Percentiles rank a stretch among this genome's conserved stretches.
phyloP scores from a whole-genome alignment of 2,797 vertebrate genomes.

The Spea hammondii region DNA sequence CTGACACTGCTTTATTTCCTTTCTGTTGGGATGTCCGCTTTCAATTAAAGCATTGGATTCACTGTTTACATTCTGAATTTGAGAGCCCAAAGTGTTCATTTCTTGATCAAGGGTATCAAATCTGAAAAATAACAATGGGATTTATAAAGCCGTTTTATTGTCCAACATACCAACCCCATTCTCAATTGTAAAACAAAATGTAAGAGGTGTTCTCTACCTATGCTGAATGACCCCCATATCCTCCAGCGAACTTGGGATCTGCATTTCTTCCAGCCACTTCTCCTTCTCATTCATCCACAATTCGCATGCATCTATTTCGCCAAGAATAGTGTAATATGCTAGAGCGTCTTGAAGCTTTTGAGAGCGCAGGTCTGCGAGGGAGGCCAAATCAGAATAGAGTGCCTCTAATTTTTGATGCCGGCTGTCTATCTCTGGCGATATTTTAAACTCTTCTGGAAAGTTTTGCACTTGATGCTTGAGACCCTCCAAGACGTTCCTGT shows the following conservation, averaged over 20 bases:
- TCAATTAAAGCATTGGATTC: conserved; percentile 84
- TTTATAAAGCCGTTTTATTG: not conserved
- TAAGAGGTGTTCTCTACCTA: conserved; percentile 70
- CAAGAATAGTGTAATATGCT: conserved; percentile 88
- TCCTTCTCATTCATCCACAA: conserved; percentile 96
- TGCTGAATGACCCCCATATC: conserved; percentile 93
- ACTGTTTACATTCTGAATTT: conserved; percentile 81
- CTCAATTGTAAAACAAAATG: not conserved
- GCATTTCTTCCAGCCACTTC: conserved; percentile 86
- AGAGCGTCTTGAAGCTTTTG: conserved; percentile 85
- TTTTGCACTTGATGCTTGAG: conserved; percentile 77
- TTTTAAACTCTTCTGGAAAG: conserved; percentile 83
- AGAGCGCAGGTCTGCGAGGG: conserved; percentile 78
- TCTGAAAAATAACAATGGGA: conserved; percentile 63
- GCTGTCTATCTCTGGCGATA: conserved; percentile 82
- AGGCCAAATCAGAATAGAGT: conserved; percentile 80
- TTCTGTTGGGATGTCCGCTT: conserved; percentile 86
- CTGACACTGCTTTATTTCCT: conserved; percentile 83
- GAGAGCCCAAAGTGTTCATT: conserved; percentile 79
- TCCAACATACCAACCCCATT: not conserved
- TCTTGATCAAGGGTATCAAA: conserved; percentile 87
- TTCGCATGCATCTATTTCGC: conserved; percentile 89
- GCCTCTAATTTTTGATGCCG: conserved; percentile 77
- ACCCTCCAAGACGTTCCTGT: conserved; percentile 74
- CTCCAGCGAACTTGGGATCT: conserved; percentile 88